Conservation (phyloP, 2,797 vertebrate species). For the Thalassophryne amazonica region DNA sequence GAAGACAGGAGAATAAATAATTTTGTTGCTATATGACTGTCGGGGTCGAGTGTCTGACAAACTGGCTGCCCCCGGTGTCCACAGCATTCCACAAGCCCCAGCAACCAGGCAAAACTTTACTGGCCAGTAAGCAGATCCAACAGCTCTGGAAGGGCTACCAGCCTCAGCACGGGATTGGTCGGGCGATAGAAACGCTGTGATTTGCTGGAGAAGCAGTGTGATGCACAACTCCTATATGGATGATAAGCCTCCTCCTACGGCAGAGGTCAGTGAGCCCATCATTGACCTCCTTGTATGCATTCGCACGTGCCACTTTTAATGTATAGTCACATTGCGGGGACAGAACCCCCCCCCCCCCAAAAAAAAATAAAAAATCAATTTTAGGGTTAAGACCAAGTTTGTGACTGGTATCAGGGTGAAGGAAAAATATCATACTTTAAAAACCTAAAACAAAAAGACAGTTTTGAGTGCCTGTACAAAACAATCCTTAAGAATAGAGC, state of each 20-base stretch:
- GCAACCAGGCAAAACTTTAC: constrained; percentile 35
- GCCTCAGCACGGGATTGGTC: constrained; percentile 21
- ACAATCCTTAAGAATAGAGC: too few species aligned
- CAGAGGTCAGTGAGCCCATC: constrained; percentile 22
- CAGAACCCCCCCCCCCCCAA: too few species aligned
- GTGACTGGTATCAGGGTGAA: too few species aligned
- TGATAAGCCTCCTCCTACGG: constrained; percentile 28
- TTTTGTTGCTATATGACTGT: constrained; percentile 20
- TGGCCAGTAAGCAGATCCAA: constrained; percentile 49
- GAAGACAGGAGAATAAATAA: constrained; percentile 33
- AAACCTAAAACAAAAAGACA: too few species aligned
- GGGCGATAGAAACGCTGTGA: constrained; percentile 16
- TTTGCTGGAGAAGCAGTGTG: constrained; percentile 25
- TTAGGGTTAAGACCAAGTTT: too few species aligned
- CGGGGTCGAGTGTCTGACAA: constrained; percentile 32
- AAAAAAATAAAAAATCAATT: too few species aligned
- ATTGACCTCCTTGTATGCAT: constrained; percentile 5
- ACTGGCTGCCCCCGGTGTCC: constrained; percentile 40
- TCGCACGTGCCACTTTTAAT: too few species aligned
- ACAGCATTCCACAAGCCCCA: constrained; percentile 52
- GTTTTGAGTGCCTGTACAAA: too few species aligned
- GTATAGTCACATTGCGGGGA: too few species aligned
- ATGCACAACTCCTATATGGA: constrained; percentile 30
- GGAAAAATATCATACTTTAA: too few species aligned
- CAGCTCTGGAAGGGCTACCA: constrained; percentile 14